Conservation (phyloP, 2,113 vertebrate species). For the Progne subis region DNA sequence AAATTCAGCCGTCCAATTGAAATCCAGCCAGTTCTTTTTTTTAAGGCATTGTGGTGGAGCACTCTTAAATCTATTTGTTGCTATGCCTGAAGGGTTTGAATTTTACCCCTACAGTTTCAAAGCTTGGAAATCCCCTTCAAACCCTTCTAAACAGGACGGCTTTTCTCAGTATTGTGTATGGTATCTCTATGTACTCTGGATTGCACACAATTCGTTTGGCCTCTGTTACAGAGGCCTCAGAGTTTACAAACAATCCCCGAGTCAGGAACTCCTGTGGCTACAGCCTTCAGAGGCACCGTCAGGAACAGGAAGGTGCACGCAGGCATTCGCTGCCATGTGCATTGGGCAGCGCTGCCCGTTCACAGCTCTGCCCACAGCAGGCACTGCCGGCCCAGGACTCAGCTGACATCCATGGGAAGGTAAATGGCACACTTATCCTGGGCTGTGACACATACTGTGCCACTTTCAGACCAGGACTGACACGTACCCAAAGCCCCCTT, state of each 20-base stretch:
- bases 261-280: neutral
- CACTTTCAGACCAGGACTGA: neutral
- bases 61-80: neutral
- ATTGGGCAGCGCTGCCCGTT: neutral
- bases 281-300: neutral
- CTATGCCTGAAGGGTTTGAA: neutral
- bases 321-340: neutral
- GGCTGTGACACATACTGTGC: neutral
- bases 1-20: slow-evolving; percentile 19
- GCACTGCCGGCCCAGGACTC: rapidly evolving
- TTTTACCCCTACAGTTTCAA: slow-evolving; percentile 3
- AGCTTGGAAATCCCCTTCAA: slow-evolving; percentile 65
- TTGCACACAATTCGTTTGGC: neutral
- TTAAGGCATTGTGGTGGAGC: neutral
- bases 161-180: neutral
- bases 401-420: neutral
- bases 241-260: neutral
- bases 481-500: neutral
- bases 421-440: neutral
- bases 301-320: neutral
- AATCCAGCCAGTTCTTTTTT: slow-evolving; percentile 9
- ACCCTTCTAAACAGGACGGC: neutral
- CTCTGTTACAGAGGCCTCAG: neutral
- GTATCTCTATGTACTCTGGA: neutral
- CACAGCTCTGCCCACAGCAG: neutral